Conservation (phyloP, 2,797 vertebrate genomes). For the Distichodus sexfasciatus region DNA sequence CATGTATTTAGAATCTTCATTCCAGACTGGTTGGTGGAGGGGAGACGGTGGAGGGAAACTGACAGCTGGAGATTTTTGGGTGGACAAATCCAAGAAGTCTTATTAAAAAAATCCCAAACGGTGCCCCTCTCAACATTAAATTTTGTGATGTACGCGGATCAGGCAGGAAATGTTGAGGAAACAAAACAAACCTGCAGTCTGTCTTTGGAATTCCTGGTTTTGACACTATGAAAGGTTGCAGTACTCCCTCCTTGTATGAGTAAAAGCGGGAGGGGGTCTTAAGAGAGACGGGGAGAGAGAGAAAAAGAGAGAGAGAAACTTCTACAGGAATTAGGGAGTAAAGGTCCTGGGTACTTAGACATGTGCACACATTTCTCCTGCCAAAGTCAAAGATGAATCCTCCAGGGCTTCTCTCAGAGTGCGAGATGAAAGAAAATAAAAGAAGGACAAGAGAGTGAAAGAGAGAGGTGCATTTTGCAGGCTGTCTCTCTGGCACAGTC, state of each 20-base stretch:
- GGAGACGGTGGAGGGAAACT: no score
- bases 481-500: conserved; percentile 16
- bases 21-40: no score
- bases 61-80: no score
- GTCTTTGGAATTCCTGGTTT: conserved; percentile 46
- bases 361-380: conserved; percentile 35
- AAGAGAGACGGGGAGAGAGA: conserved; percentile 22
- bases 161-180: conserved; percentile 39
- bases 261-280: background rate
- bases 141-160: conserved; percentile 29
- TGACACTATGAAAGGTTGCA: conserved; percentile 37
- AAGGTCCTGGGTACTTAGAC: conserved; percentile 44
- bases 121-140: conserved; percentile 26
- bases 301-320: conserved; percentile 32
- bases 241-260: conserved; percentile 31
- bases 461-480: conserved; percentile 22
- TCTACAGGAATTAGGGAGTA: conserved; percentile 46
- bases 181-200: conserved; percentile 46
- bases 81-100: no score
- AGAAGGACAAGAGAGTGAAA: conserved; percentile 29
- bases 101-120: conserved; percentile 29
- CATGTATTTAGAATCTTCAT: no score
- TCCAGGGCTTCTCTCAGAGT: conserved; percentile 34
- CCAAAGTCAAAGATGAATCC: conserved; percentile 48
- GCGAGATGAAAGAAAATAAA: conserved; percentile 44